These are phyloP conservation scores for Ophioderma brevispina DNA, from an alignment of 35 echinoderm and acorn worm species.

Conservation along the genomic window DNA sequence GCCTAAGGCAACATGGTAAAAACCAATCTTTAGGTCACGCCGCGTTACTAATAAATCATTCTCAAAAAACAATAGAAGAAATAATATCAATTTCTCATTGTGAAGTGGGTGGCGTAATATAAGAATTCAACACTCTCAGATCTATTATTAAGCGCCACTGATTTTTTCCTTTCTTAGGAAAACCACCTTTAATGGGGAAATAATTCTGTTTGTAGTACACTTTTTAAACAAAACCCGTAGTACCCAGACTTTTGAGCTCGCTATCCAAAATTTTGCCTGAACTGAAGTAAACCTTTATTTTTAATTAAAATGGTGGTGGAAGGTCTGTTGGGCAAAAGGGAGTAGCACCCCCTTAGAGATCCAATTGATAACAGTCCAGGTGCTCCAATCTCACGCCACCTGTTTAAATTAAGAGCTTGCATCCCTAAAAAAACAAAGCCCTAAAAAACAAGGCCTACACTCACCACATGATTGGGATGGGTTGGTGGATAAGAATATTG, in stretches of 20 bases:
- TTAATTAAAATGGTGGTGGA: no score
- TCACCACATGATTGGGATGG: neutral
- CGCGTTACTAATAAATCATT: neutral
- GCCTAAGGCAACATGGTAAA: neutral
- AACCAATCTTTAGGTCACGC: neutral
- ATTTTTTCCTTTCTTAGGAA: neutral
- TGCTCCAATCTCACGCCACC: slow-evolving; percentile 23
- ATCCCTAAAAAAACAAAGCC: neutral
- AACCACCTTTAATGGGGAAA: neutral
- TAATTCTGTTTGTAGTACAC: neutral
- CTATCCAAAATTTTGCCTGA: no score
- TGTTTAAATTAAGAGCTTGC: neutral
- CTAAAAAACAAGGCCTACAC: no score
- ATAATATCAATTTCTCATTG: slow-evolving; percentile 27
- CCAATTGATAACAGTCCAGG: slow-evolving; percentile 32
- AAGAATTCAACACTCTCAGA: neutral
- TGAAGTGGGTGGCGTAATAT: neutral
- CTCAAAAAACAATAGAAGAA: slow-evolving; percentile 9
- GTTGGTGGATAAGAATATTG: neutral
- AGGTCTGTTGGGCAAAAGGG: neutral
- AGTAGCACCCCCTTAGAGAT: slow-evolving; percentile 25
- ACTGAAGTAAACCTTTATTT: no score
- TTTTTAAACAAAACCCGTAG: no score
- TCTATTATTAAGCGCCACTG: slow-evolving; percentile 20
- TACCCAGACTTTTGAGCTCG: no score